Evolutionary conservation across 1,140 invertebrate genomes (phyloP).

Genomic region (Pseudomyrmex dendroicus): DNA sequence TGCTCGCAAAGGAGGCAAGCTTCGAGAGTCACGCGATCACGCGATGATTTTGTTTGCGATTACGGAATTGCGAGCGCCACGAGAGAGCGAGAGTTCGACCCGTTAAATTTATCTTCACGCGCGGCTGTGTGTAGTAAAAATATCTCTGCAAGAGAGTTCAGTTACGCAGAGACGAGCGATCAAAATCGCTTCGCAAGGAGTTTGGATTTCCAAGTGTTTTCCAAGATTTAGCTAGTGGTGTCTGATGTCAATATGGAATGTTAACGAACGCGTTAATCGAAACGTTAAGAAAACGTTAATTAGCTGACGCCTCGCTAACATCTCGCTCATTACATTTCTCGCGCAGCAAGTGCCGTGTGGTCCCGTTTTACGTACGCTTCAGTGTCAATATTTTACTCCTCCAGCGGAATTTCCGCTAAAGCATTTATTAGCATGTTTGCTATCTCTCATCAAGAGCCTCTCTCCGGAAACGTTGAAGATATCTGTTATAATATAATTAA

Average conservation of each 20-base stretch:
- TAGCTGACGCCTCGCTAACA: neutral
- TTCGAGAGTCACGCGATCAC: neutral
- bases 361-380: conserved; percentile 20
- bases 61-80: neutral
- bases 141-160: no score
- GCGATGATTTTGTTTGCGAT: conserved; percentile 31
- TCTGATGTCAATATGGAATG: conserved; percentile 10
- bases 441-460: neutral
- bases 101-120: no score
- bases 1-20: neutral
- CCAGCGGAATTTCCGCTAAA: neutral
- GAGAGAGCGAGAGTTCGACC: neutral
- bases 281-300: conserved; percentile 42
- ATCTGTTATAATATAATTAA: conserved; percentile 16
- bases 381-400: conserved; percentile 12
- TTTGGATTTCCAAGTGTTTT: conserved; percentile 10
- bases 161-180: neutral
- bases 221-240: conserved; percentile 11
- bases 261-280: conserved; percentile 14
- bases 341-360: neutral
- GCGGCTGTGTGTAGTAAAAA: no score
- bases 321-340: conserved; percentile 17
- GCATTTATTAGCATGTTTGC: conserved; percentile 7
- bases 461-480: conserved; percentile 8
- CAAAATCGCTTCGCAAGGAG: neutral